Conservation (phyloP, 2,797 vertebrate species). For the Cryptoprocta ferox region DNA sequence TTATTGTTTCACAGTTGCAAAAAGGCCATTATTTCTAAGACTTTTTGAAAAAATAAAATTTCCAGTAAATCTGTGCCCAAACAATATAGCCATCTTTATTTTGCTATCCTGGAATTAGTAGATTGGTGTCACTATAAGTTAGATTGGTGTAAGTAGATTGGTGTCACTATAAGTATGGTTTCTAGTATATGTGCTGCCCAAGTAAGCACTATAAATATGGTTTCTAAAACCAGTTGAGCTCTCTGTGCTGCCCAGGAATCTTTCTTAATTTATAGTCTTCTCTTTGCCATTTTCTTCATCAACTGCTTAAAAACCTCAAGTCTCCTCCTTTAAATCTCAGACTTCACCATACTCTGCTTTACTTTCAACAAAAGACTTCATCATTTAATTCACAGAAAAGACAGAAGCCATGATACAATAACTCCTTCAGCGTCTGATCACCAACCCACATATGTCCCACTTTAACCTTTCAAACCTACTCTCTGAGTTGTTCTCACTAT, state of each 20-base stretch:
- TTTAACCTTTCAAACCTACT: background rate
- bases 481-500: background rate
- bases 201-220: conserved; percentile 6
- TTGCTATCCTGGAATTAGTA: background rate
- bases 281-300: conserved; percentile 2
- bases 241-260: background rate
- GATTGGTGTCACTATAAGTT: background rate
- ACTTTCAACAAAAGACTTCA: conserved; percentile 26
- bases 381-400: conserved; percentile 38
- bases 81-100: background rate
- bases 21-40: conserved; percentile 39
- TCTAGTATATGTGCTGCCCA: too few species aligned
- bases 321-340: background rate
- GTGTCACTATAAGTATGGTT: background rate
- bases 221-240: background rate
- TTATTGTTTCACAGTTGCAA: background rate
- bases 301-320: conserved; percentile 30
- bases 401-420: background rate
- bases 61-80: background rate
- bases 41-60: background rate
- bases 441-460: background rate
- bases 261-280: conserved; percentile 36
- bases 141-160: background rate
- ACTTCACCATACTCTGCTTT: background rate
- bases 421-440: background rate